Conservation (phyloP, 1,140 invertebrate species). For the Cardiocondyla obscurior region DNA sequence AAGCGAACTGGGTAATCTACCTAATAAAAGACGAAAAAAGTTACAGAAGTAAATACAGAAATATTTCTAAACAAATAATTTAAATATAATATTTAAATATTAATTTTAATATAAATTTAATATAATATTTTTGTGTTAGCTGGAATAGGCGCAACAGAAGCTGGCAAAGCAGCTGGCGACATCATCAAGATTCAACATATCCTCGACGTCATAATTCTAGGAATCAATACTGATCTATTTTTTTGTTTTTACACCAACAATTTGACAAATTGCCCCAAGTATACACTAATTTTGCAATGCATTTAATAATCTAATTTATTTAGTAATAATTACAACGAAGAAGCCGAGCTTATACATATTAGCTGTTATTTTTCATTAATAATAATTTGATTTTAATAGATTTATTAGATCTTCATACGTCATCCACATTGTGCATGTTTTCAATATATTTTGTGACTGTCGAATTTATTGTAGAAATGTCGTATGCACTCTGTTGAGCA, state of each 20-base stretch:
- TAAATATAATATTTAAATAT: neutral
- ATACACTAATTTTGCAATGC: constrained; percentile 64
- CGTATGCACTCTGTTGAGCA: constrained; percentile 4
- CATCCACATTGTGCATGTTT: constrained; percentile 45
- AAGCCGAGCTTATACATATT: constrained; percentile 30
- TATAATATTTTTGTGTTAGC: constrained; percentile 65
- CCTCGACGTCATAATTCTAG: constrained; percentile 72
- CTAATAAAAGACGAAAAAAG: constrained; percentile 82
- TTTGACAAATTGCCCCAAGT: constrained; percentile 62
- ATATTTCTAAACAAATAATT: neutral
- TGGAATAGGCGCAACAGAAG: constrained; percentile 81
- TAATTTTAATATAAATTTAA: neutral
- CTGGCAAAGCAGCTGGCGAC: constrained; percentile 78
- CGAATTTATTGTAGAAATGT: constrained; percentile 34
- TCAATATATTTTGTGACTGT: constrained; percentile 33
- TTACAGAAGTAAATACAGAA: constrained; percentile 78
- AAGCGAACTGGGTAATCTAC: constrained; percentile 75
- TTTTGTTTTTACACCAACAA: constrained; percentile 51
- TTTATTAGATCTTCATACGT: no score
- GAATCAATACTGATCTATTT: constrained; percentile 73
- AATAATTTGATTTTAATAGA: constrained; percentile 51
- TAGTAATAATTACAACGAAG: constrained; percentile 64
- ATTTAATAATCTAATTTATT: constrained; percentile 71
- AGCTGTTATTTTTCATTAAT: constrained; percentile 66
- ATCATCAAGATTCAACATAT: constrained; percentile 75